These are phyloP conservation scores for Cheilosia variabilis DNA, from an alignment of 2,888 invertebrate species.

Conservation along the genomic window DNA sequence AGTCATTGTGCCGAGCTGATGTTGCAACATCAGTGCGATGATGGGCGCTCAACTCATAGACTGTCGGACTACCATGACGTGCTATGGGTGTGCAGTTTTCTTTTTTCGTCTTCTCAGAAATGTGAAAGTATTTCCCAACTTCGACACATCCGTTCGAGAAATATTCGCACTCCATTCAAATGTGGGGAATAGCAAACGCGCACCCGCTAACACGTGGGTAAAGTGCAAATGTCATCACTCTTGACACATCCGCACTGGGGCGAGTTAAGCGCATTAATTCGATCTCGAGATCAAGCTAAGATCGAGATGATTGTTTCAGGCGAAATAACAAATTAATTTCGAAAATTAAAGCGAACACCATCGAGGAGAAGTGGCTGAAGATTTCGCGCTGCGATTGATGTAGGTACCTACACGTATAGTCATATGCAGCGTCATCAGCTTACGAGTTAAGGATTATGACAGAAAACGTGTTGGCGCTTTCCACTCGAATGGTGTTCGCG, in stretches of 20 bases:
- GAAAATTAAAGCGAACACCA: slow-evolving; percentile 52
- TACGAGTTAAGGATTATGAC: slow-evolving; percentile 54
- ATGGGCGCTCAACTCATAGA: slow-evolving; percentile 33
- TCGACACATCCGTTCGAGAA: slow-evolving; percentile 20
- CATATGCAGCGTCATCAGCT: slow-evolving; percentile 7
- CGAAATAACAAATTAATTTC: slow-evolving; percentile 71
- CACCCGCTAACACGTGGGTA: not conserved
- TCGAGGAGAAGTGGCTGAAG: slow-evolving; percentile 33
- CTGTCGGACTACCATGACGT: slow-evolving; percentile 33
- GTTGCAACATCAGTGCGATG: slow-evolving; percentile 28
- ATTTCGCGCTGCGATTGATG: slow-evolving; percentile 25
- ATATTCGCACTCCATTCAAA: slow-evolving; percentile 27
- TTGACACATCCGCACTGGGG: slow-evolving; percentile 37
- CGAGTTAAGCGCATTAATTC: slow-evolving; percentile 48
- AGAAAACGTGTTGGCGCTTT: slow-evolving; percentile 65
- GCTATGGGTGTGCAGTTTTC: slow-evolving; percentile 29
- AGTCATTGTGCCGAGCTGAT: slow-evolving; percentile 50
- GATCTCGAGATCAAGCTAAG: slow-evolving; percentile 47
- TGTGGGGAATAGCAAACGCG: slow-evolving; percentile 35
- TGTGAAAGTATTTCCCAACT: slow-evolving; percentile 47
- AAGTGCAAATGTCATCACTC: slow-evolving; percentile 52
- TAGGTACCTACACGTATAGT: slow-evolving; percentile 8
- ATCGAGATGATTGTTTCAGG: slow-evolving; percentile 68
- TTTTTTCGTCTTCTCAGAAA: slow-evolving; percentile 7
- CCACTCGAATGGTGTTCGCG: slow-evolving; percentile 55